Conservation (phyloP, 1,140 invertebrate species). For the Zeugodacus cucurbitae region DNA sequence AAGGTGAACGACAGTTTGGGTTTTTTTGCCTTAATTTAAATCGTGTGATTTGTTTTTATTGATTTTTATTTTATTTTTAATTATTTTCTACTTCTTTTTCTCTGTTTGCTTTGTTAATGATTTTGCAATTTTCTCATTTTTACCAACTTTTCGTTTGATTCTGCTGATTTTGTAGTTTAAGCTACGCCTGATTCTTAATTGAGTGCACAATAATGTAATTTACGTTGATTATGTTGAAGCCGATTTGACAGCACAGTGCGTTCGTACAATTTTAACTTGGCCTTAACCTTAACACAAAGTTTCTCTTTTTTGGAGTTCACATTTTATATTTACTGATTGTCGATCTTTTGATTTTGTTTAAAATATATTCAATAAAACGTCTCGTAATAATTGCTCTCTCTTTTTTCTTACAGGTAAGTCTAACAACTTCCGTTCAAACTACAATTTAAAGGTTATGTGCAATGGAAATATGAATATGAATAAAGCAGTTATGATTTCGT, state of each 20-base stretch:
- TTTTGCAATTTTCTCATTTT: neutral
- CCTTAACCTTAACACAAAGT: neutral
- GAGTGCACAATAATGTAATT: neutral
- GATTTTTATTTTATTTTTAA: neutral
- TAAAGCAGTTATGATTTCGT: neutral
- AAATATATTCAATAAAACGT: neutral
- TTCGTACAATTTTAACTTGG: neutral
- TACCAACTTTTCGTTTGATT: neutral
- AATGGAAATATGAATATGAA: neutral
- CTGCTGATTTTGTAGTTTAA: neutral
- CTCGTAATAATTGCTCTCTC: neutral
- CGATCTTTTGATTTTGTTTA: neutral
- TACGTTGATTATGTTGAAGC: neutral
- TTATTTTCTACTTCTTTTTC: neutral
- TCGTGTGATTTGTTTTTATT: neutral
- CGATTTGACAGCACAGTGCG: neutral
- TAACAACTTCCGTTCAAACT: neutral
- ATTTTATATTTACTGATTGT: neutral
- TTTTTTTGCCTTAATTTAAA: constrained; percentile 2
- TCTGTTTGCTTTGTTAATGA: neutral
- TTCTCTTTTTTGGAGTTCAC: neutral
- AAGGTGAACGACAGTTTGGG: constrained; percentile 20
- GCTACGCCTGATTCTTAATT: neutral
- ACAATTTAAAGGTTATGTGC: neutral
- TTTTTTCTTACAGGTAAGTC: neutral